Base-by-base conservation (phyloP, 2,888 invertebrate genomes). In the Rhagium mordax region DNA sequence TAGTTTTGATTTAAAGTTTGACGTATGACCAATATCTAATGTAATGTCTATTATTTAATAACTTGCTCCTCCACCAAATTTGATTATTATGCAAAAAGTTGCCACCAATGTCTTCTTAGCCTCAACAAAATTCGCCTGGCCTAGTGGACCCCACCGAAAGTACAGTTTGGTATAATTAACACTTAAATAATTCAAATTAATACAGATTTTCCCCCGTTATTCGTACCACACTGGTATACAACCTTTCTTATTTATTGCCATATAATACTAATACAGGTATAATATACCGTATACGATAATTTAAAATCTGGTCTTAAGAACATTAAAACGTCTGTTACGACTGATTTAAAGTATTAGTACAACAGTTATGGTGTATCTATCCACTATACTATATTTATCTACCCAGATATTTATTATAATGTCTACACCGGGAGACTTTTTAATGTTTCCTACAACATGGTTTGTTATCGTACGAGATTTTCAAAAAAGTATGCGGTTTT, bases 271-370 rank as follows among this genome's bases (percentile, higher is more conserved):
- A 49, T 64, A 64, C 64, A 15, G 64, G 64, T 64, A 49, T 49
- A 64, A 49, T 64, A 64, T 64, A 49, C 49, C 29, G 49, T 64
- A 64, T 5, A 49, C 15, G 64, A 64, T 64, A 64, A 64, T 64
- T 64, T 64, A 64, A 64, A 64, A 64, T 49, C 64, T 51, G 41
- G 64, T 64, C 64, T 64, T 51, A 29, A 64, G 51, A 29, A 49
- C 64, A 64, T 64, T 64, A 64, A 61, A 64, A 64, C 29, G 64
- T 64, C 64, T 51, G 64, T 29, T 49, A 51, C n/a, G 47, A 49
- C 27, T 64, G 64, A 64, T 64, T 64, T 64, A 64, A 61, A 41
- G 64, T 64, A 64, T 64, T 64, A 51, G 15, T 64, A 51, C 27
- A 64, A 51, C 64, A 49, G 64, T 49, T 64, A 64, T 61, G 61